Percentiles rank a stretch among this genome's conserved stretches.
phyloP scores from a whole-genome alignment of 2,888 invertebrate species.

The Incurvaria masculella region DNA sequence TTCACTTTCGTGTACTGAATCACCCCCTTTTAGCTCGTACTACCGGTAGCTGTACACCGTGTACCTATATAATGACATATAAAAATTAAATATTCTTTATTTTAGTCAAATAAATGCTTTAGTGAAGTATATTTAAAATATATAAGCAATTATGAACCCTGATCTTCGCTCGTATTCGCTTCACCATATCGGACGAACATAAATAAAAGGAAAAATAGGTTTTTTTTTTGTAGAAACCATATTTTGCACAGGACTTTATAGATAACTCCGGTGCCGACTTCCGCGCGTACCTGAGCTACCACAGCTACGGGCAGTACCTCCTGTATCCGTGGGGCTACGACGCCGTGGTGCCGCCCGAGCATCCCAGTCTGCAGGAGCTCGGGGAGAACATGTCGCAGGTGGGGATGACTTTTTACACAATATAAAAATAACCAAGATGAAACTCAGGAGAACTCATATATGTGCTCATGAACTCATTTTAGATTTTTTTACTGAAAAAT shows the following conservation, averaged over 20 bases:
- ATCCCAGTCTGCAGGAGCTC: slow-evolving; percentile 65
- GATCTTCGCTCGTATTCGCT: neutral
- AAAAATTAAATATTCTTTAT: no score
- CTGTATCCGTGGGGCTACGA: slow-evolving; percentile 88
- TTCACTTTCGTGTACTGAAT: no score
- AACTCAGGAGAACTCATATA: no score
- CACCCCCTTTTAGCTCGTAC: no score
- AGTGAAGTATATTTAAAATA: neutral
- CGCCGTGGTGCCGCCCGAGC: slow-evolving; percentile 65
- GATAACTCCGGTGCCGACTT: slow-evolving; percentile 51
- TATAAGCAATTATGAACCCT: neutral
- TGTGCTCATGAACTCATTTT: no score
- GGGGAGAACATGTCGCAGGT: slow-evolving; percentile 68
- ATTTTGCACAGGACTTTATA: slow-evolving; percentile 45
- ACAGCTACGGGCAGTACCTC: slow-evolving; percentile 83
- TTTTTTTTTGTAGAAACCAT: neutral
- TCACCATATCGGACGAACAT: neutral
- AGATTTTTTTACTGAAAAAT: no score
- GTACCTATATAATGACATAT: no score
- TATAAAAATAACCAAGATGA: no score
- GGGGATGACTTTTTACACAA: no score
- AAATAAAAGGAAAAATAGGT: neutral
- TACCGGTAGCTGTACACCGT: no score
- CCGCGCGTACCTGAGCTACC: slow-evolving; percentile 74
- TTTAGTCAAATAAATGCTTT: neutral